These are phyloP conservation scores for Bombus superbus DNA, from an alignment of 1,140 invertebrate species.

Conservation along the genomic window DNA sequence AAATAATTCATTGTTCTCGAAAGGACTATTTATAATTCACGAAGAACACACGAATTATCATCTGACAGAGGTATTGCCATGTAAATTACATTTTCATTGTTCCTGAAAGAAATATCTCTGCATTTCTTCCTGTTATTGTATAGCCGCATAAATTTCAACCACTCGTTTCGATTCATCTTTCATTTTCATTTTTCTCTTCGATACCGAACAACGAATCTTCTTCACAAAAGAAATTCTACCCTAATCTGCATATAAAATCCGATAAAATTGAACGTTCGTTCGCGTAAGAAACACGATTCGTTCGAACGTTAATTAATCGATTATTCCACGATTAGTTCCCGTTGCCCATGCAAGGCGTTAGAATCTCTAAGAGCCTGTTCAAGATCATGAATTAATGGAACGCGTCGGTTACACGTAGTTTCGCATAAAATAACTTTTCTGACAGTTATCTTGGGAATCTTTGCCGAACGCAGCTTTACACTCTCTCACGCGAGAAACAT, in stretches of 20 bases:
- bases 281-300: neutral
- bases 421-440: neutral
- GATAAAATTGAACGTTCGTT: neutral
- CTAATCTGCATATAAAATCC: neutral
- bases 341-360: neutral
- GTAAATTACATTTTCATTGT: neutral
- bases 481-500: neutral
- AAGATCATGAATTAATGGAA: neutral
- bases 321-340: neutral
- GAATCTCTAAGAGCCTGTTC: neutral
- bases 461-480: neutral
- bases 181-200: neutral
- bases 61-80: neutral
- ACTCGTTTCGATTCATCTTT: neutral
- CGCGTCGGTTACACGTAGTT: no score
- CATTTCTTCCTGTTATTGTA: neutral
- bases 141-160: neutral
- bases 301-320: neutral
- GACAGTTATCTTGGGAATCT: neutral
- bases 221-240: neutral
- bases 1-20: neutral
- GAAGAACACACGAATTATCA: neutral
- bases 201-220: neutral
- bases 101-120: neutral
- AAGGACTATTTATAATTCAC: neutral